These are phyloP conservation scores for Battus philenor DNA, from an alignment of 1,140 invertebrate genomes.

Conservation along the genomic window DNA sequence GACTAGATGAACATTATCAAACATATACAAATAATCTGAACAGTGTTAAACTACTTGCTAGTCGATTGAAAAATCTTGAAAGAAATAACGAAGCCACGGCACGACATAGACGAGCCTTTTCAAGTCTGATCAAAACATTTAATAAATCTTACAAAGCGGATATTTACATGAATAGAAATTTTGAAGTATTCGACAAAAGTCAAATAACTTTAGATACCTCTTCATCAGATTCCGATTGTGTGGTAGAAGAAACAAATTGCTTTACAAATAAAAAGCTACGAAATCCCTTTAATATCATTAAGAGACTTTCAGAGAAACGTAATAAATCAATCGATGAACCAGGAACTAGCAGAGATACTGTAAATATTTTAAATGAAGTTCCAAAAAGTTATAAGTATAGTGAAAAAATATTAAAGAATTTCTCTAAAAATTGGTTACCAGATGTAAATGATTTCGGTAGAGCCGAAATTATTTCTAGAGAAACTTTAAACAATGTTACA, in stretches of 20 bases:
- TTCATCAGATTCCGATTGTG: constrained; percentile 42
- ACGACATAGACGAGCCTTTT: constrained; percentile 44
- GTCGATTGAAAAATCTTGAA: constrained; percentile 37
- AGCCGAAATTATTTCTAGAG: constrained; percentile 35
- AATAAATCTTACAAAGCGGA: constrained; percentile 54
- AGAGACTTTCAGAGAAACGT: constrained; percentile 38
- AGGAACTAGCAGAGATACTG: constrained; percentile 4
- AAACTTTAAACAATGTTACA: constrained; percentile 23
- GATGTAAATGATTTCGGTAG: constrained; percentile 47
- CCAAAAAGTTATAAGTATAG: constrained; percentile 21
- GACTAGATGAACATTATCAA: constrained; percentile 17
- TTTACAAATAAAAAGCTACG: constrained; percentile 41
- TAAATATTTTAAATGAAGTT: not conserved
- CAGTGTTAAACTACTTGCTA: constrained; percentile 31
- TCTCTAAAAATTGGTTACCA: constrained; percentile 47
- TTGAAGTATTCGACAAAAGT: constrained; percentile 39
- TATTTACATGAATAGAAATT: constrained; percentile 40
- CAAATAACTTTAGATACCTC: constrained; percentile 41
- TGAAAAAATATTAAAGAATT: constrained; percentile 22
- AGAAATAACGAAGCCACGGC: constrained; percentile 32
- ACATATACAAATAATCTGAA: constrained; percentile 41
- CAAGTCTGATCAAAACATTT: constrained; percentile 47
- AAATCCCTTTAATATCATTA: constrained; percentile 60
- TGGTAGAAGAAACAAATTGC: constrained; percentile 20
- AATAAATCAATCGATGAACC: constrained; percentile 18